Conservation (phyloP, 2,888 invertebrate species). For the Drymonia ruficornis region DNA sequence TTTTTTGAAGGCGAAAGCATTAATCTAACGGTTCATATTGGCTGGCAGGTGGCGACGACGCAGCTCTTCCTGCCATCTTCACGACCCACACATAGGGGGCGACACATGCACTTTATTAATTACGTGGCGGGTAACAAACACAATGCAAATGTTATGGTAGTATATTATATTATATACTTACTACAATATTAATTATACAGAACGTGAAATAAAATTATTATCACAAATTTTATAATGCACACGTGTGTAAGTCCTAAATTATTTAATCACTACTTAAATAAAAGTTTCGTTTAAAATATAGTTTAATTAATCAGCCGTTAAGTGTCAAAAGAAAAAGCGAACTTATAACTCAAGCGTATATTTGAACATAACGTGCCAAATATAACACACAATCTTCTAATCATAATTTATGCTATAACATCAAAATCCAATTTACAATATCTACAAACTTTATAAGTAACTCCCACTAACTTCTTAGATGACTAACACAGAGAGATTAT, state of each 20-base stretch:
- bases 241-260: no score
- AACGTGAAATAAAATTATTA: neutral
- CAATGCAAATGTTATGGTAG: slow-evolving; percentile 1
- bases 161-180: no score
- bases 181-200: no score
- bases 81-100: slow-evolving; percentile 21
- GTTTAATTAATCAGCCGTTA: no score
- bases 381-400: no score
- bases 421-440: neutral
- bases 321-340: no score
- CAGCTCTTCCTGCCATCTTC: slow-evolving; percentile 35
- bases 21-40: slow-evolving; percentile 36
- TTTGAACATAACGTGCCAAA: no score
- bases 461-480: slow-evolving; percentile 1
- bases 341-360: no score
- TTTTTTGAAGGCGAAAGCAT: slow-evolving; percentile 37
- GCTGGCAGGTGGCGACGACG: slow-evolving; percentile 39
- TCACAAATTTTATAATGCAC: no score
- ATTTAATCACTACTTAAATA: no score
- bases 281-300: no score
- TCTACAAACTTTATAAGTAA: neutral
- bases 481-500: neutral
- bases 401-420: neutral
- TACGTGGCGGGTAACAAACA: slow-evolving; percentile 15
- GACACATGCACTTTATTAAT: slow-evolving; percentile 41